Evolutionary conservation across 2,888 invertebrate species (phyloP).

Genomic region (Steinernema hermaphroditum): DNA sequence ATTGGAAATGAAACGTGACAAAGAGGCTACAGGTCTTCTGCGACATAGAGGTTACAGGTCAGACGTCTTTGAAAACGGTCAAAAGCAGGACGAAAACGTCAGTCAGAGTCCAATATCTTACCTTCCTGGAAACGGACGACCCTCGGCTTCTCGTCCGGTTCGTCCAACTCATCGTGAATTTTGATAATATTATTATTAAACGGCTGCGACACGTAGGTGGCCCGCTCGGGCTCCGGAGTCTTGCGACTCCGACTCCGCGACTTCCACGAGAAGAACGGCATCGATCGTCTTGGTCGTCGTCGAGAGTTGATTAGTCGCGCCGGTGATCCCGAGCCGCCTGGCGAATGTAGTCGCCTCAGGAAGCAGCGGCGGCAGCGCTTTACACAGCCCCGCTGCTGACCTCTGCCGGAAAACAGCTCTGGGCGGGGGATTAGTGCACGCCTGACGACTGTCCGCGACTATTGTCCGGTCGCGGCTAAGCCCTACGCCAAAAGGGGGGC

Average conservation of each 20-base stretch:
- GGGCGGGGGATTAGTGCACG: conserved; percentile 8
- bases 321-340: conserved; percentile 1
- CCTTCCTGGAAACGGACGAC: conserved; percentile 21
- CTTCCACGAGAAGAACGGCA: conserved; percentile 46
- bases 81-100: no score
- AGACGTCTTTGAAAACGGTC: no score
- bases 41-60: no score
- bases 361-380: not conserved
- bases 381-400: not conserved
- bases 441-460: not conserved
- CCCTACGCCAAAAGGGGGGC: no score
- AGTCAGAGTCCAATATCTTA: no score
- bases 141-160: conserved; percentile 10
- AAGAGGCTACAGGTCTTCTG: no score
- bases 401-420: conserved; percentile 22
- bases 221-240: conserved; percentile 51
- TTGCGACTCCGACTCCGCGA: conserved; percentile 47
- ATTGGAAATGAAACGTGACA: no score
- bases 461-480: no score
- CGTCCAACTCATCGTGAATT: conserved; percentile 24
- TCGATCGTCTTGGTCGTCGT: not conserved
- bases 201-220: conserved; percentile 23
- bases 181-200: not conserved
- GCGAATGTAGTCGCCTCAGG: conserved; percentile 9
- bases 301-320: conserved; percentile 2